phyloP scores from a whole-genome alignment of 2,888 invertebrate species.

The Pimpla rufipes region DNA sequence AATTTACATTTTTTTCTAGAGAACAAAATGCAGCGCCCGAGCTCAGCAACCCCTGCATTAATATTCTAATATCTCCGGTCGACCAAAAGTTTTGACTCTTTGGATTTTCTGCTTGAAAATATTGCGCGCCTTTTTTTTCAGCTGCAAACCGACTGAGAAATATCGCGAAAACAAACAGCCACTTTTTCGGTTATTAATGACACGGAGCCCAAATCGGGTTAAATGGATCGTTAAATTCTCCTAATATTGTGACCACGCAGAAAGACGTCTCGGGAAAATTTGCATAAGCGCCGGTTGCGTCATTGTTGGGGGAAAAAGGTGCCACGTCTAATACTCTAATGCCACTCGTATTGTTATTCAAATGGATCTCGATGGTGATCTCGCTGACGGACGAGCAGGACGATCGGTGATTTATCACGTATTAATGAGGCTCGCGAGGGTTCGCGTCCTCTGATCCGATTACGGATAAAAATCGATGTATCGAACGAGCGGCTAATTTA shows the following conservation, averaged over 20 bases:
- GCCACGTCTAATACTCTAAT: conserved; percentile 74
- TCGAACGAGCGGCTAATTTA: conserved; percentile 54
- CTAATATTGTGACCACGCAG: conserved; percentile 79
- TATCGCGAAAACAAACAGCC: background rate
- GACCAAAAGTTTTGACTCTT: background rate
- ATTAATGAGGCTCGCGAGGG: conserved; percentile 76
- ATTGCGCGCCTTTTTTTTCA: too few species aligned
- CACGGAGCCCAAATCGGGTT: conserved; percentile 63
- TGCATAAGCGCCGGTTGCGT: conserved; percentile 76
- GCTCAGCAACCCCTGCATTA: conserved; percentile 53
- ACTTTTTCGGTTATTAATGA: conserved; percentile 63
- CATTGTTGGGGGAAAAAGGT: conserved; percentile 69
- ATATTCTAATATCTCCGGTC: conserved; percentile 34
- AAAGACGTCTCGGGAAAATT: conserved; percentile 74
- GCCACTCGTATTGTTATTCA: conserved; percentile 82
- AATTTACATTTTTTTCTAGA: conserved; percentile 70
- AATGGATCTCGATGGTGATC: conserved; percentile 73
- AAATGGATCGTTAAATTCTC: conserved; percentile 78
- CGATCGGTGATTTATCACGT: conserved; percentile 77
- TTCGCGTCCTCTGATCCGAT: conserved; percentile 75
- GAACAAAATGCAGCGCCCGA: conserved; percentile 13
- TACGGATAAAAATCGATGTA: conserved; percentile 68
- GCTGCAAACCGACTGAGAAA: conserved; percentile 4
- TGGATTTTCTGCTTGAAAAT: too few species aligned
- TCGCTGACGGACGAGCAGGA: conserved; percentile 31